Conservation (phyloP, 1,140 invertebrate species). For the Hycleus cichorii region DNA sequence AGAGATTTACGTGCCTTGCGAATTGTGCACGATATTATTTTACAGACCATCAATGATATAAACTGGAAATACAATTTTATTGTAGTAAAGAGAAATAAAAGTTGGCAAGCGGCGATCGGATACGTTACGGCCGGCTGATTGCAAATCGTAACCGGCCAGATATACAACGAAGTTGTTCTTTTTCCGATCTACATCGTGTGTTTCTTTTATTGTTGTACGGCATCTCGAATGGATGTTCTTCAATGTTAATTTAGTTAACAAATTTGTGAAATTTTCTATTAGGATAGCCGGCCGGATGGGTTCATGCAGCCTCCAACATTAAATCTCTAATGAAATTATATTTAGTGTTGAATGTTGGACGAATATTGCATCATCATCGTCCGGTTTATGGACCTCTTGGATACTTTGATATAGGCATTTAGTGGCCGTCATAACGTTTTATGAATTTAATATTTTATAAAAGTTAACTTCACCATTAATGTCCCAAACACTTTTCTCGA, state of each 20-base stretch:
- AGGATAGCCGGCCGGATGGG: too few relatives aligned
- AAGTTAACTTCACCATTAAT: slow-evolving; percentile 32
- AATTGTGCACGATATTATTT: neutral
- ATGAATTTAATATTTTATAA: slow-evolving; percentile 29
- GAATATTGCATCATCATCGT: too few relatives aligned
- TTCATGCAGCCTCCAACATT: too few relatives aligned
- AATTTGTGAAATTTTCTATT: too few relatives aligned
- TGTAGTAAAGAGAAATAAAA: slow-evolving; percentile 19
- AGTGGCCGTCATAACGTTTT: slow-evolving; percentile 7
- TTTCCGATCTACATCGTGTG: neutral
- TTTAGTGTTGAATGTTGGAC: too few relatives aligned
- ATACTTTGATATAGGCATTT: too few relatives aligned
- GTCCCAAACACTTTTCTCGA: slow-evolving; percentile 27
- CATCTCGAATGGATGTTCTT: too few relatives aligned
- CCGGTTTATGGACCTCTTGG: too few relatives aligned
- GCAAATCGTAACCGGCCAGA: slow-evolving; percentile 17
- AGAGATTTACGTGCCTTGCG: too few relatives aligned
- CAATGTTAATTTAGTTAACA: too few relatives aligned
- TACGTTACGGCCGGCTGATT: slow-evolving; percentile 14
- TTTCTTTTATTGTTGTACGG: too few relatives aligned
- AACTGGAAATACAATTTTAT: slow-evolving; percentile 22
- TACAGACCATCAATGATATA: slow-evolving; percentile 21
- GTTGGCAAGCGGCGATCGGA: slow-evolving; percentile 14
- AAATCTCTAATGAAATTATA: too few relatives aligned
- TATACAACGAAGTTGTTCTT: slow-evolving; percentile 14